Conservation (phyloP, 2,888 invertebrate genomes). For the Aphodius sticticus region DNA sequence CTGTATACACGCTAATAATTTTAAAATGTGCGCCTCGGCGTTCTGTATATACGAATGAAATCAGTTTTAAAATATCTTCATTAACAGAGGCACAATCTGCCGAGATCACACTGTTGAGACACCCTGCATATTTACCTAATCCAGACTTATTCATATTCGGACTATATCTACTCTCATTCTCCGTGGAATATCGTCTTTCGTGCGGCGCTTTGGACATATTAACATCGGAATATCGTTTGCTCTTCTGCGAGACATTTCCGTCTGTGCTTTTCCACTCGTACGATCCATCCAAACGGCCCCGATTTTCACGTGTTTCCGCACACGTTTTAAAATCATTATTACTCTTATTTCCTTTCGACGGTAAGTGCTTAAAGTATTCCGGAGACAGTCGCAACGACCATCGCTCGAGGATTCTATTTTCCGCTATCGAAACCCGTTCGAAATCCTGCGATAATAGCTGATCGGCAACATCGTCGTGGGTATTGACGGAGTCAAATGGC, state of each 20-base stretch:
- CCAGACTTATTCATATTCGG: constrained; percentile 35
- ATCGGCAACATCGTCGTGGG: constrained; percentile 37
- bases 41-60: too few relatives aligned
- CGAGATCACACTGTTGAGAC: too few relatives aligned
- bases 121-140: too few relatives aligned
- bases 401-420: constrained; percentile 64
- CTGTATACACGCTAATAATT: too few relatives aligned
- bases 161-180: constrained; percentile 35
- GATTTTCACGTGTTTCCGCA: background rate
- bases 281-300: constrained; percentile 47
- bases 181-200: constrained; percentile 26
- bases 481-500: constrained; percentile 61
- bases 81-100: too few relatives aligned
- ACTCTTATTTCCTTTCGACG: constrained; percentile 9
- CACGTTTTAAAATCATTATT: background rate
- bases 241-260: constrained; percentile 34
- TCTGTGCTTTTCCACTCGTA: constrained; percentile 50
- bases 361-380: constrained; percentile 15
- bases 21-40: too few relatives aligned
- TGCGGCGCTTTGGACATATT: constrained; percentile 40
- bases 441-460: constrained; percentile 74
- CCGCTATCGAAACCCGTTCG: constrained; percentile 78
- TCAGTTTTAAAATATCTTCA: too few relatives aligned
- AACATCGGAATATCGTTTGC: constrained; percentile 51
- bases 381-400: constrained; percentile 63